These are phyloP conservation scores for Eupithecia vulgata DNA, from an alignment of 2,888 invertebrate genomes.

Conservation along the genomic window DNA sequence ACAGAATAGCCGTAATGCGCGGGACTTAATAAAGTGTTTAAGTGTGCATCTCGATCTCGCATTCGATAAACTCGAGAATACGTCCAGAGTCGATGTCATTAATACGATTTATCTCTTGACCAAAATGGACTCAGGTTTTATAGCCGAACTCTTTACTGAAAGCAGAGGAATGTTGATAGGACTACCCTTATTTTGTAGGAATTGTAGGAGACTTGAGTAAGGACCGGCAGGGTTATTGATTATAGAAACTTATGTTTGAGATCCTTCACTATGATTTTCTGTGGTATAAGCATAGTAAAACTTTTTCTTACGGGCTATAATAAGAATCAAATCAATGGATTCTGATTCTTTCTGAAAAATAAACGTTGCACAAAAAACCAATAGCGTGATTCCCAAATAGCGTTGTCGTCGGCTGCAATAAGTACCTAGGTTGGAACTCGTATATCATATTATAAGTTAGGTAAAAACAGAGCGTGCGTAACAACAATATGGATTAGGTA, in stretches of 20 bases:
- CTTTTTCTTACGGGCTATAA: neutral
- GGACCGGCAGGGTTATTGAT: neutral
- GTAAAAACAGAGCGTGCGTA: no score
- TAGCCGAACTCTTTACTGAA: constrained; percentile 18
- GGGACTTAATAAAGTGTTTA: neutral
- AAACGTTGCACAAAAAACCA: neutral
- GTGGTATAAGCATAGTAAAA: neutral
- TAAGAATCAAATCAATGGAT: neutral
- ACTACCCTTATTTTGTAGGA: constrained; percentile 5
- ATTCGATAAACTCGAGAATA: neutral
- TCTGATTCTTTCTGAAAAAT: neutral
- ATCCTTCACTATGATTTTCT: neutral
- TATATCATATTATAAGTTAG: no score
- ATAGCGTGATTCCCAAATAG: no score
- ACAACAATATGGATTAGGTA: no score
- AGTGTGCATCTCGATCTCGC: neutral
- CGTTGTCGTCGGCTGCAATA: no score
- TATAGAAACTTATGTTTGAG: neutral
- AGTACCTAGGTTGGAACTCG: no score
- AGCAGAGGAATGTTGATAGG: constrained; percentile 7
- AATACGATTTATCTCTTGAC: constrained; percentile 22
- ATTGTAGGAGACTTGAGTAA: neutral
- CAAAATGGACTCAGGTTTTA: constrained; percentile 20
- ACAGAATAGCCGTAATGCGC: neutral
- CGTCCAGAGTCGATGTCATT: constrained; percentile 8